Percentiles rank a stretch among this genome's conserved stretches.
Conservation (phyloP, 2,797 vertebrate genomes). For the Australoheros facetus region DNA sequence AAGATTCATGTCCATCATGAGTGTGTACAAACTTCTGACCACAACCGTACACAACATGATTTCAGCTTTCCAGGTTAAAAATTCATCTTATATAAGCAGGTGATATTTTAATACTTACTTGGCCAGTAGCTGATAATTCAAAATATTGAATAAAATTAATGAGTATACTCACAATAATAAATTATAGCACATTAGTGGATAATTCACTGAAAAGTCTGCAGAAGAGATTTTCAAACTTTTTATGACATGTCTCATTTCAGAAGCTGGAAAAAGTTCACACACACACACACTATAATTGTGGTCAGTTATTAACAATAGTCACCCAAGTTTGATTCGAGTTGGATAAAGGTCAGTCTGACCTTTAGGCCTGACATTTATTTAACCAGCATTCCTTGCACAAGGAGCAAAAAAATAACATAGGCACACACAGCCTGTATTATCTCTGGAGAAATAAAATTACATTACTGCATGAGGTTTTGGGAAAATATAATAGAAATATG, state of each 20-base stretch:
- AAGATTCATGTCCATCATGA: not conserved
- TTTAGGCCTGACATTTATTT: not conserved
- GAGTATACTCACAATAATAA: not conserved
- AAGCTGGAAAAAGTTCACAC: not conserved
- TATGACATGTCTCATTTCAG: not conserved
- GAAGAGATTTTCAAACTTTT: not conserved
- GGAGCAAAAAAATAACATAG: no score
- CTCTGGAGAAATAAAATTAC: not conserved
- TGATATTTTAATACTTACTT: not conserved
- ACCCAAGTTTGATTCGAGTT: not conserved
- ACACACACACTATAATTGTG: not conserved
- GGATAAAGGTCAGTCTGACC: not conserved
- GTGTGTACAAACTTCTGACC: not conserved
- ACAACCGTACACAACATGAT: not conserved
- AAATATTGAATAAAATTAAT: not conserved
- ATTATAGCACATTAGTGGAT: no score
- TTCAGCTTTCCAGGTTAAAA: not conserved
- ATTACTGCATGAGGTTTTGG: not conserved
- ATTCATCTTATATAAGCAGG: not conserved
- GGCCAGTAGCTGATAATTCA: not conserved
- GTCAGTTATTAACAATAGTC: not conserved
- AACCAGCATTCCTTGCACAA: no score
- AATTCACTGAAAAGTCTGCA: not conserved
- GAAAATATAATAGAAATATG: not conserved
- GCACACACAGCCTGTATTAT: not conserved